phyloP scores from a whole-genome alignment of 2,113 vertebrate genomes.

The Drymodes brunneopygia region DNA sequence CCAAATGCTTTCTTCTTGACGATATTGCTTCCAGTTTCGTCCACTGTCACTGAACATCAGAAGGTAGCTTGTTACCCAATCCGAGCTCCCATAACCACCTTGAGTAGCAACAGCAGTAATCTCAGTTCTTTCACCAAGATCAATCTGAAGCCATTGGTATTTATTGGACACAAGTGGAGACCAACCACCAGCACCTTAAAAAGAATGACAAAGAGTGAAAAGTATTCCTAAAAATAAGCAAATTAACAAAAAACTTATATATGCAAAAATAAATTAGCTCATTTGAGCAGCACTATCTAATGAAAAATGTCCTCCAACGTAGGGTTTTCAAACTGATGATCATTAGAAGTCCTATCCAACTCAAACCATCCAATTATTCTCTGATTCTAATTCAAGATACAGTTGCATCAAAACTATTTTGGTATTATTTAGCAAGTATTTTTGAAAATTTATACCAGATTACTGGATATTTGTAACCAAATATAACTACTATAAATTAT shows the following conservation, averaged over 20 bases:
- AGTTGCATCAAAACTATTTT: background rate
- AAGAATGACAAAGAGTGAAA: background rate
- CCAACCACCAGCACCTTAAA: conserved; percentile 92
- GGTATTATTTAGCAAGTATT: background rate
- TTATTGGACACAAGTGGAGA: conserved; percentile 86
- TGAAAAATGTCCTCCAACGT: background rate
- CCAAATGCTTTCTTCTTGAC: conserved; percentile 89
- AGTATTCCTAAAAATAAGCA: background rate
- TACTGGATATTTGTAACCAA: background rate
- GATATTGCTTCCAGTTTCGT: conserved; percentile 89
- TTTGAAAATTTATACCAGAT: background rate
- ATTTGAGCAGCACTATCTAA: background rate
- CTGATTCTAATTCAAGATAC: background rate
- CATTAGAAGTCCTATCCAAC: background rate
- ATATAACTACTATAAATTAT: background rate
- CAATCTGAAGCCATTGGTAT: conserved; percentile 91
- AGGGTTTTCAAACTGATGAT: background rate
- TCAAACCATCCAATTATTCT: rapidly evolving
- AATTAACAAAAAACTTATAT: background rate
- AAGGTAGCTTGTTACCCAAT: conserved; percentile 88
- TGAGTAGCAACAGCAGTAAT: conserved; percentile 87
- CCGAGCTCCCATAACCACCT: conserved; percentile 90
- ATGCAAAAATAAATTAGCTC: background rate
- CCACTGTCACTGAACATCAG: conserved; percentile 92
- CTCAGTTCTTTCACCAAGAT: conserved; percentile 85